Base-by-base conservation (phyloP, 2,888 invertebrate species). In the Leucophenga montana region DNA sequence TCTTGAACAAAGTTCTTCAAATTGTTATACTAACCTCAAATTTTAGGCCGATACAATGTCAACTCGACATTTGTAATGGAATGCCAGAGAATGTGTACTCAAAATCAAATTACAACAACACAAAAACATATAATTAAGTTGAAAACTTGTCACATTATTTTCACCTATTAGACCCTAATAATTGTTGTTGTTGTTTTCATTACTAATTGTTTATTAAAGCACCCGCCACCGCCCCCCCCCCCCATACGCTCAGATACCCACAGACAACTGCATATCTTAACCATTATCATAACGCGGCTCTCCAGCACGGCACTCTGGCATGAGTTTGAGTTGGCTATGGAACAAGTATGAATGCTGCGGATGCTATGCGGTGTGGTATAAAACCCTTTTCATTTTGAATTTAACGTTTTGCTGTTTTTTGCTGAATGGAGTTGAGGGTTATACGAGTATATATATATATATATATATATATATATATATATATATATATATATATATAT, bases 121-220 rank as follows among this genome's bases (percentile, higher is more conserved):
- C 39, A 8, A 39, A 39, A 39, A 39, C 11, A 11, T 39, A 39
- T 39, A 53, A 53, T 18, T 20, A 53, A 53, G 53, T 53, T 53
- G 53, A 53, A 20, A 16, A 53, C 53, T 53, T 53, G 20, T 53
- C 53, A 18, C 53, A 53, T 18, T 53, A 16, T 53, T 53, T 53
- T 16, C 39, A 39, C 9, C 53, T 53, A 53, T 20, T 18, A 75
- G 39, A 73, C 76, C 78, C 78, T 73, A 81, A 83, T 83, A 83
- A 83, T 81, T 79, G 83, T 83, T 71, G 69, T 74, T 77, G 77
- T 71, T 80, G 78, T 72, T 77, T 78, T 72, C 74, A 69, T 77
- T 75, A 77, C 82, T 83, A 81, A 81, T 81, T 81, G 81, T 78
- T 71, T 68, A 78, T 73, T 78, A 83, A 77, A n/a, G 27, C 27